Evolutionary conservation across 92 coral and sea anemone genomes (phyloP).

Genomic region (Bergia sp.): DNA sequence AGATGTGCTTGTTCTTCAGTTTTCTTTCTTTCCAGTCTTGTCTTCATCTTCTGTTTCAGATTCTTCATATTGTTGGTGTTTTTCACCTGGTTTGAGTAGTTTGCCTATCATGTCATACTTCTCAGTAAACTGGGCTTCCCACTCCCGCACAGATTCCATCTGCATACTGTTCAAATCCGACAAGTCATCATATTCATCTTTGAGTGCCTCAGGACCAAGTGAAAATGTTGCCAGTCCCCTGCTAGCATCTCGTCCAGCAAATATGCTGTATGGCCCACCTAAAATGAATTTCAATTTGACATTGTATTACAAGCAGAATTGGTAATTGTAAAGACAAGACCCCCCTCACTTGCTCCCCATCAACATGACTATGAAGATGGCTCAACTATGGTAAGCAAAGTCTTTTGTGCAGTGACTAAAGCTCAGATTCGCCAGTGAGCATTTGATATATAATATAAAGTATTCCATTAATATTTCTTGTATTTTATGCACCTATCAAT

Average conservation of each 20-base stretch:
- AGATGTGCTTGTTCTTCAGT: not conserved
- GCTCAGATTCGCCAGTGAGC: no score
- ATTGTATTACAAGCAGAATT: not conserved
- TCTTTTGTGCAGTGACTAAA: no score
- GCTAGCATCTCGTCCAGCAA: constrained; percentile 99
- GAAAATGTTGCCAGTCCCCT: constrained; percentile 97
- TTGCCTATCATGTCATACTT: constrained; percentile 94
- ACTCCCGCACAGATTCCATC: constrained; percentile 90
- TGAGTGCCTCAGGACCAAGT: constrained; percentile 89
- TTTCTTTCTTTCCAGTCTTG: constrained; percentile 71
- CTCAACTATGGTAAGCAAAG: no score
- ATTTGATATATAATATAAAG: no score
- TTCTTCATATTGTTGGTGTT: constrained; percentile 94
- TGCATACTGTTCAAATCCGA: constrained; percentile 99
- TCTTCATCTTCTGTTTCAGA: constrained; percentile 97
- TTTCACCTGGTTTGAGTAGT: constrained; percentile 89
- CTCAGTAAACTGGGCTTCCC: constrained; percentile 97
- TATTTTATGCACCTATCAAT: no score
- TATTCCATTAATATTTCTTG: no score
- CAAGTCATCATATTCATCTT: constrained; percentile 89
- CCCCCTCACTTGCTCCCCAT: no score
- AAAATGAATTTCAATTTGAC: not conserved
- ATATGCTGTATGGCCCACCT: constrained; percentile 97
- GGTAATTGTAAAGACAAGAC: no score
- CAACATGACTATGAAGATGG: no score